A percentile compares a stretch with the other conserved stretches of the same genome.
Conservation (phyloP, 1,140 invertebrate genomes). For the Pararge aegeria region DNA sequence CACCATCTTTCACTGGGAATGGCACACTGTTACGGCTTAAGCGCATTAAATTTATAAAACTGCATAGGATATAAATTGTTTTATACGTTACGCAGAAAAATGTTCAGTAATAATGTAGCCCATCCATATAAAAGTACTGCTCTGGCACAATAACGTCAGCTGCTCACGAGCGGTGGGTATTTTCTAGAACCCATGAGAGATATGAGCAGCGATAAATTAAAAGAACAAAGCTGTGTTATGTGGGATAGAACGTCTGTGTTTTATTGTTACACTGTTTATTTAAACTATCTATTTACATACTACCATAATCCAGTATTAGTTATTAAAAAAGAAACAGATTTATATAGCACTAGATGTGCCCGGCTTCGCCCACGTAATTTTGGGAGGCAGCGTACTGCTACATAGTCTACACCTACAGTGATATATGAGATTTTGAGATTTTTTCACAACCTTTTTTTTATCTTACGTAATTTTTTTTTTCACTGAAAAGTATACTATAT, state of each 20-base stretch:
- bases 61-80: not conserved
- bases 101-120: conserved; percentile 1
- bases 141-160: conserved; percentile 4
- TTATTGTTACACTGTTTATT: not conserved
- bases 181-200: conserved; percentile 8
- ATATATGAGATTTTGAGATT: too few species aligned
- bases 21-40: not conserved
- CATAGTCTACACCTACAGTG: too few species aligned
- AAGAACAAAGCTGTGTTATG: conserved; percentile 3
- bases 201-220: conserved; percentile 4
- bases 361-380: too few species aligned
- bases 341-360: too few species aligned
- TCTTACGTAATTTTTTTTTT: too few species aligned
- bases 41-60: not conserved
- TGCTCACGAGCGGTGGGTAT: conserved; percentile 1
- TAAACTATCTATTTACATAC: not conserved
- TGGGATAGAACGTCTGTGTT: not conserved
- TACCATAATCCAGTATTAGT: too few species aligned
- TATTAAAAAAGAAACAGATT: too few species aligned
- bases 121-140: conserved; percentile 2
- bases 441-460: too few species aligned
- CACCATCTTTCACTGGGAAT: not conserved
- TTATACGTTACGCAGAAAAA: conserved; percentile 1
- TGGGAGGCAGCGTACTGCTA: too few species aligned
- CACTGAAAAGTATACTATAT: too few species aligned